Conservation (phyloP, 2,113 vertebrate genomes). For the Platichthys flesus region DNA sequence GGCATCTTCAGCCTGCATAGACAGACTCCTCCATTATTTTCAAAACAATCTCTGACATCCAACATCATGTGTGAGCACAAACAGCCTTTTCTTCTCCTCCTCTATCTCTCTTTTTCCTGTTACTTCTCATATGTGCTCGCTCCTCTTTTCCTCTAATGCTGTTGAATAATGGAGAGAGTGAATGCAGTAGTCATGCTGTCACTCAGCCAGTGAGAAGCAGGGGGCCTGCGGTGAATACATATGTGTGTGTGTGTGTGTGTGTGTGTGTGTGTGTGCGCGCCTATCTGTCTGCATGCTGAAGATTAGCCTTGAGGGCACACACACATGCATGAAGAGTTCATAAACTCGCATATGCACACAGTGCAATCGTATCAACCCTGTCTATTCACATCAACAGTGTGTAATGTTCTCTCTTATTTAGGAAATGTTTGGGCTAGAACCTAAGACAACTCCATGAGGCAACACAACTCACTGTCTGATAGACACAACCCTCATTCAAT, state of each 20-base stretch:
- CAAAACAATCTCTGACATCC: constrained; percentile 55
- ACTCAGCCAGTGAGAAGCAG: constrained; percentile 68
- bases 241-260: constrained; percentile 37
- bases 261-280: no score
- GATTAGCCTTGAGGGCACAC: constrained; percentile 64
- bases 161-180: constrained; percentile 78
- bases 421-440: constrained; percentile 2
- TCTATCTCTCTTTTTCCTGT: constrained; percentile 34
- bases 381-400: constrained; percentile 3
- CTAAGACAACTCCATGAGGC: constrained; percentile 38
- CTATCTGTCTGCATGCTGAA: constrained; percentile 48
- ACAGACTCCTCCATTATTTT: constrained; percentile 61
- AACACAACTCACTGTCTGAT: constrained; percentile 22
- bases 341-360: constrained; percentile 7
- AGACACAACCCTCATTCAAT: constrained; percentile 39
- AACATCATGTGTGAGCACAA: constrained; percentile 52
- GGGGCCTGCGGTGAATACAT: constrained; percentile 66
- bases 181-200: constrained; percentile 77
- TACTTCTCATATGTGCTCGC: constrained; percentile 59
- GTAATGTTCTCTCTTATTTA: constrained; percentile 12
- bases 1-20: constrained; percentile 38
- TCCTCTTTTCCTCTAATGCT: constrained; percentile 65
- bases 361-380: constrained; percentile 54
- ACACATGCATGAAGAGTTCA: constrained; percentile 4
- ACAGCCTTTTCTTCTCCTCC: constrained; percentile 47